These are phyloP conservation scores for Dugesia japonica DNA, from an alignment of 2,888 invertebrate genomes.

Conservation along the genomic window DNA sequence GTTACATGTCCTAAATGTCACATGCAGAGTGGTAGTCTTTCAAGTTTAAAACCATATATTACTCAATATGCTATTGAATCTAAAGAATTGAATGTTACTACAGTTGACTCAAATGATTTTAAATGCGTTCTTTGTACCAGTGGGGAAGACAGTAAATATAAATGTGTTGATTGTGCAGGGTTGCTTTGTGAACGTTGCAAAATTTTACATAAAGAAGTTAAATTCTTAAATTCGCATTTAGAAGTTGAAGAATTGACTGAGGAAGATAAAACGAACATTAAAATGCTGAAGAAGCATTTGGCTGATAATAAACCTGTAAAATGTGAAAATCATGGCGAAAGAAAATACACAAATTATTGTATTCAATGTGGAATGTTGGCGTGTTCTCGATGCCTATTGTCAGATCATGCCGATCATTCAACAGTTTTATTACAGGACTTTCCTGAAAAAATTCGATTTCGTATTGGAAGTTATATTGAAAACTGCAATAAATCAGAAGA, in stretches of 20 bases:
- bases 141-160: conserved; percentile 25
- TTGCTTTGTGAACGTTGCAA: conserved; percentile 28
- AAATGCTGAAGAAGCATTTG: conserved; percentile 5
- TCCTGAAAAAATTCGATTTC: neutral
- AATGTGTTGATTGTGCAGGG: conserved; percentile 30
- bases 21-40: conserved; percentile 20
- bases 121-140: conserved; percentile 30
- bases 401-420: conserved; percentile 24
- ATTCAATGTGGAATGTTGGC: conserved; percentile 25
- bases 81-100: too few relatives aligned
- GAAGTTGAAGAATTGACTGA: conserved; percentile 26
- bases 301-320: conserved; percentile 21
- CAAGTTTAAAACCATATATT: conserved; percentile 2
- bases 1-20: conserved; percentile 22
- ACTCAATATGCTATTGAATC: too few relatives aligned
- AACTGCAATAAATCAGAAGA: neutral
- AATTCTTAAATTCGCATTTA: conserved; percentile 1
- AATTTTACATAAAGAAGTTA: conserved; percentile 28
- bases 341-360: neutral
- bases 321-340: neutral
- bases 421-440: neutral
- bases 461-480: neutral
- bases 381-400: conserved; percentile 21
- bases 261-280: conserved; percentile 25
- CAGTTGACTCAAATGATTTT: neutral